Percentiles rank a stretch among this genome's conserved stretches.
These are phyloP conservation scores for Cybosia mesomella DNA, from an alignment of 2,888 invertebrate species.

Conservation along the genomic window DNA sequence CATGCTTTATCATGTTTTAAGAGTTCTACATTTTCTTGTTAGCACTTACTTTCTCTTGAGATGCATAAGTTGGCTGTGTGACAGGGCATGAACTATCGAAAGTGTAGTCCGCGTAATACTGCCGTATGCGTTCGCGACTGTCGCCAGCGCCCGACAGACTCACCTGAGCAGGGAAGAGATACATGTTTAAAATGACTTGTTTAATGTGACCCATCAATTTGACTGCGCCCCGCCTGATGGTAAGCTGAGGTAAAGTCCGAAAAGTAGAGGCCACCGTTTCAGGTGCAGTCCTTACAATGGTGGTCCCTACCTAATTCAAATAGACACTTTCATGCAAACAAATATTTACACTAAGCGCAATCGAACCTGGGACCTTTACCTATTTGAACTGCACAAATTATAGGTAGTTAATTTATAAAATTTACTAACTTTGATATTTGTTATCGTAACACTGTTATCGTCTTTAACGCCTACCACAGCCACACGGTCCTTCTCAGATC, in stretches of 20 bases:
- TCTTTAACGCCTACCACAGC: constrained; percentile 80
- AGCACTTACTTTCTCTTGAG: constrained; percentile 79
- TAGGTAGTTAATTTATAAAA: neutral
- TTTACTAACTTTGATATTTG: constrained; percentile 86
- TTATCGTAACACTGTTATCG: constrained; percentile 84
- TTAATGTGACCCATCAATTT: neutral
- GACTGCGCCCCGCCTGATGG: no score
- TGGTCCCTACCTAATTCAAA: no score
- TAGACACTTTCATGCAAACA: neutral
- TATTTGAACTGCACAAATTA: neutral
- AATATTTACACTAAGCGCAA: neutral
- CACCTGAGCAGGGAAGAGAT: constrained; percentile 71
- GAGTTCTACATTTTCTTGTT: neutral
- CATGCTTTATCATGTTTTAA: no score
- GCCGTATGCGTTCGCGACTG: constrained; percentile 88
- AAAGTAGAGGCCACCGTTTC: no score
- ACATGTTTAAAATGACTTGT: neutral
- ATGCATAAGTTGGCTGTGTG: constrained; percentile 80
- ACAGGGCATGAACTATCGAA: constrained; percentile 86
- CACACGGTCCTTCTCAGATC: constrained; percentile 71
- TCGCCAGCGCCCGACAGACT: constrained; percentile 89
- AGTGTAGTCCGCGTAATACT: constrained; percentile 89
- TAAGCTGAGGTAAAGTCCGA: no score
- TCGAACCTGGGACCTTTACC: neutral
- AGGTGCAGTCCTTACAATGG: no score